phyloP scores from a whole-genome alignment of 2,113 vertebrate species.

The Sceloporus undulatus region DNA sequence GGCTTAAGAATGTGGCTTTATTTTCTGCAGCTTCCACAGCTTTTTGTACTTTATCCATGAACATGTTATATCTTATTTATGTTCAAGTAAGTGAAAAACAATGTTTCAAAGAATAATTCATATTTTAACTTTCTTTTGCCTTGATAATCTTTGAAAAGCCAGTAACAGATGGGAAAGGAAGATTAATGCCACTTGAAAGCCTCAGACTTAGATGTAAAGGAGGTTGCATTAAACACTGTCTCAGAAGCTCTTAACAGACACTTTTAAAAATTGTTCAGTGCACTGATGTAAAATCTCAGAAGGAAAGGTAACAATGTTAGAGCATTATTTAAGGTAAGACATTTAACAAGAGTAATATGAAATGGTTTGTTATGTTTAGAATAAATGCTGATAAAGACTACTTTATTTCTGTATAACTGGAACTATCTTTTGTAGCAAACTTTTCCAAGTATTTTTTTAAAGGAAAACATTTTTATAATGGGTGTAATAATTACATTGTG shows the following conservation, averaged over 20 bases:
- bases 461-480: neutral
- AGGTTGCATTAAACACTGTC: slow-evolving; percentile 46
- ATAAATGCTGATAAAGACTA: slow-evolving; percentile 24
- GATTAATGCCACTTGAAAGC: slow-evolving; percentile 60
- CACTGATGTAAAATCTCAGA: slow-evolving; percentile 39
- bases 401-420: slow-evolving; percentile 1
- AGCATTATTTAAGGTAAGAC: slow-evolving; percentile 20
- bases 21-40: slow-evolving; percentile 41
- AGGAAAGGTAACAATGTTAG: slow-evolving; percentile 35
- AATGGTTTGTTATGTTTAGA: neutral
- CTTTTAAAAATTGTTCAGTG: slow-evolving; percentile 41
- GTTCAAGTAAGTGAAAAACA: slow-evolving; percentile 49
- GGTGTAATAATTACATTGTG: slow-evolving; percentile 42
- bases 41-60: slow-evolving; percentile 45
- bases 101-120: slow-evolving; percentile 53
- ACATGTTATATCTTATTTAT: slow-evolving; percentile 36
- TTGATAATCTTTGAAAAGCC: slow-evolving; percentile 55
- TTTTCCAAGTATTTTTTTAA: slow-evolving; percentile 12
- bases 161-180: slow-evolving; percentile 56
- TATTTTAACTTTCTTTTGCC: slow-evolving; percentile 61
- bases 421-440: slow-evolving; percentile 16
- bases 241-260: slow-evolving; percentile 49
- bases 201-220: slow-evolving; percentile 42
- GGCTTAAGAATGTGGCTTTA: slow-evolving; percentile 22
- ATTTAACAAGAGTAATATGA: neutral